These are phyloP conservation scores for Phlogophora meticulosa DNA, from an alignment of 2,888 invertebrate genomes.

Conservation along the genomic window DNA sequence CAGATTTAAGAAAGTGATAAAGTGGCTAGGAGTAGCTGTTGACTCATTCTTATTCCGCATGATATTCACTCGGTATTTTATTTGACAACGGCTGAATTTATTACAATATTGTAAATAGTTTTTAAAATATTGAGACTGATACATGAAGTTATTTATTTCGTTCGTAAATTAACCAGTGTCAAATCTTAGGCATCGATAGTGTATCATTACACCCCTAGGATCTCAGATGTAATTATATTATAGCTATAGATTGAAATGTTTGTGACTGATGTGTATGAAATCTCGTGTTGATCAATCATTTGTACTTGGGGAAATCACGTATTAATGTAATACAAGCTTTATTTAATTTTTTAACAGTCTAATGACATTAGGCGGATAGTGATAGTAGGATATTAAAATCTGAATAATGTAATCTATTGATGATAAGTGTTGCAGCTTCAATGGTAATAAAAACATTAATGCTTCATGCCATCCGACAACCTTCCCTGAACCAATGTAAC, in stretches of 20 bases:
- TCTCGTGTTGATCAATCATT: slow-evolving; percentile 63
- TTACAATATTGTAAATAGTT: slow-evolving; percentile 88
- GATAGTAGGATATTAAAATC: slow-evolving; percentile 66
- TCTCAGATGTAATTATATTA: slow-evolving; percentile 81
- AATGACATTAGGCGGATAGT: slow-evolving; percentile 62
- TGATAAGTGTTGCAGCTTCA: slow-evolving; percentile 63
- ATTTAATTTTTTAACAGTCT: slow-evolving; percentile 68
- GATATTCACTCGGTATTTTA: slow-evolving; percentile 70
- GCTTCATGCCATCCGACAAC: slow-evolving; percentile 30
- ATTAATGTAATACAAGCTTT: slow-evolving; percentile 68
- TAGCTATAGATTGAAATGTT: slow-evolving; percentile 70
- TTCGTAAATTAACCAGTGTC: slow-evolving; percentile 89
- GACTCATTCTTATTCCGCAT: slow-evolving; percentile 69
- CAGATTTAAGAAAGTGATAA: slow-evolving; percentile 65
- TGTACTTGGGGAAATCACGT: slow-evolving; percentile 59
- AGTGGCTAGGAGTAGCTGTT: slow-evolving; percentile 73
- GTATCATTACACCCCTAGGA: slow-evolving; percentile 80
- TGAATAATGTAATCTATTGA: slow-evolving; percentile 65
- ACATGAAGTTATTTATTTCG: slow-evolving; percentile 89
- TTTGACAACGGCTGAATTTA: slow-evolving; percentile 83
- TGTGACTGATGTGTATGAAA: slow-evolving; percentile 65
- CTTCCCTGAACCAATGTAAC: slow-evolving; percentile 11
- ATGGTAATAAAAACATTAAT: slow-evolving; percentile 45
- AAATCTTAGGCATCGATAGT: slow-evolving; percentile 84
- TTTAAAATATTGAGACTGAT: slow-evolving; percentile 90